Evolutionary conservation across 2,797 vertebrate genomes (phyloP).

Genomic region (Poecile montanus): DNA sequence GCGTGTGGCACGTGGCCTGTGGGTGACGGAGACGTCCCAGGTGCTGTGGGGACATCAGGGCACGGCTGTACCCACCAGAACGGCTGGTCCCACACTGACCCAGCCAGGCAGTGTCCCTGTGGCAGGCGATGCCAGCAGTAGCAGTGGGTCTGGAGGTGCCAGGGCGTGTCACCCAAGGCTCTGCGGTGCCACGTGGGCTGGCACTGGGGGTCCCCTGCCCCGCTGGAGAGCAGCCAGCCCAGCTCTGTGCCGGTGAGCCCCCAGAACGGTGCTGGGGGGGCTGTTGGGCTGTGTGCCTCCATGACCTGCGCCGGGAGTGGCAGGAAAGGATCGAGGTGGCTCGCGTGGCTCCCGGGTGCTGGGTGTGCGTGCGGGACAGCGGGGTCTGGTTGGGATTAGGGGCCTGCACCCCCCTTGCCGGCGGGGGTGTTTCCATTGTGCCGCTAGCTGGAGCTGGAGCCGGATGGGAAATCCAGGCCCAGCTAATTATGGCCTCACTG

Average conservation of each 20-base stretch:
- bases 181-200: rapidly evolving
- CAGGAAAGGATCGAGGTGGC: rapidly evolving
- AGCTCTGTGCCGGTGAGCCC: not conserved
- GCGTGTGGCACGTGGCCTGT: not conserved
- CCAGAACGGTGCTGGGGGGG: rapidly evolving
- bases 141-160: rapidly evolving
- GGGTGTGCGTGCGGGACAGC: not conserved
- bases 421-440: constrained; percentile 13
- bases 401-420: not conserved
- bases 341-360: rapidly evolving
- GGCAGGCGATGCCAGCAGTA: rapidly evolving
- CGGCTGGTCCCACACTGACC: rapidly evolving
- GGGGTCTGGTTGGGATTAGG: constrained; percentile 76
- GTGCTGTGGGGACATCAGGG: not conserved
- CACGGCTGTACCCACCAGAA: rapidly evolving
- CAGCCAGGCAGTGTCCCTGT: rapidly evolving
- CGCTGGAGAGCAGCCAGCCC: rapidly evolving
- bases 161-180: rapidly evolving
- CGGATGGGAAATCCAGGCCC: constrained; percentile 74
- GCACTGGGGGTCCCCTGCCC: not conserved
- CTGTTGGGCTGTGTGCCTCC: rapidly evolving
- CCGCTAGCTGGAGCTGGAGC: constrained; percentile 26
- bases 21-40: not conserved
- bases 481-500: constrained; percentile 60
- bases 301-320: rapidly evolving